phyloP scores from a whole-genome alignment of 2,797 vertebrate genomes.

The Alosa sapidissima region DNA sequence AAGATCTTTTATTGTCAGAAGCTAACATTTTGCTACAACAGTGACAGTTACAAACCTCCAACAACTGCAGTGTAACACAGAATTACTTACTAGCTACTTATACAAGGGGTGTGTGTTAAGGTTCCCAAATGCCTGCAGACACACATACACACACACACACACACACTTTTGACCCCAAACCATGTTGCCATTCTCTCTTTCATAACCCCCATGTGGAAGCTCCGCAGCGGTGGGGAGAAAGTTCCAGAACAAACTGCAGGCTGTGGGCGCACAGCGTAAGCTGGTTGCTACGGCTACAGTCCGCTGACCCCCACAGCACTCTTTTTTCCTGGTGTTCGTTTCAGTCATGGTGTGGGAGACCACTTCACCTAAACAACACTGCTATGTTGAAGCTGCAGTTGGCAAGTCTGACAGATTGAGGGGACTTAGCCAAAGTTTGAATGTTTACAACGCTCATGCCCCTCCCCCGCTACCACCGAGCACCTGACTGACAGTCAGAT shows the following conservation, averaged over 20 bases:
- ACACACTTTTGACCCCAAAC: constrained; percentile 24
- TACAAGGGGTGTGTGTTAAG: background rate
- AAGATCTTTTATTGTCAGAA: background rate
- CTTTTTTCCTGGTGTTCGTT: background rate
- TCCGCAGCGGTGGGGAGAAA: constrained; percentile 14
- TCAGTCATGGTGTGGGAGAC: background rate
- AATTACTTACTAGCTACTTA: background rate
- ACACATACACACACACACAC: constrained; percentile 18
- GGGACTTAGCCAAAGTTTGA: no score
- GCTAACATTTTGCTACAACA: no score
- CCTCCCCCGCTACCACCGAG: no score
- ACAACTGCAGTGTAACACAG: background rate
- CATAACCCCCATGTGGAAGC: constrained; percentile 7
- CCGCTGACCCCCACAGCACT: constrained; percentile 24
- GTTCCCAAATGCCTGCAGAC: background rate
- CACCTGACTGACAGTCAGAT: no score
- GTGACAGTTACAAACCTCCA: background rate
- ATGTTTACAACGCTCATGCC: no score
- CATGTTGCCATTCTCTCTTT: background rate
- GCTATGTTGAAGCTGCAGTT: background rate
- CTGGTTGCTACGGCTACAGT: constrained; percentile 28
- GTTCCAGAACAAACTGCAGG: constrained; percentile 40
- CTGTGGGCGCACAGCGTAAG: constrained; percentile 32
- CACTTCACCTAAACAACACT: background rate
- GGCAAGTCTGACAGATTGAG: background rate